A percentile compares a stretch with the other conserved stretches of the same genome.
phyloP scores from a whole-genome alignment of 2,113 vertebrate species.

The Leptodactylus fuscus region DNA sequence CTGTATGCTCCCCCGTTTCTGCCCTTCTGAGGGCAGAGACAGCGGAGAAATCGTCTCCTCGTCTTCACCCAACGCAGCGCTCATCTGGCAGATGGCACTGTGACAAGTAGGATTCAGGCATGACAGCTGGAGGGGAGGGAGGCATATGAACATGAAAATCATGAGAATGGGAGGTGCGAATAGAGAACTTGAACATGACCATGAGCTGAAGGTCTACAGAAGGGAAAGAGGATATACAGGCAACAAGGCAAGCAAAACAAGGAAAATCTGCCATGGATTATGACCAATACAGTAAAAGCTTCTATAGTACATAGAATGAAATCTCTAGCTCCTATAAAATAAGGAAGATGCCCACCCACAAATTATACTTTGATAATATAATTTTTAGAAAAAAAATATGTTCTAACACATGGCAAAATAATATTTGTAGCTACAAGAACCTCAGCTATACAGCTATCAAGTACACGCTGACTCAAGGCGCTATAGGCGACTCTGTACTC shows the following conservation, averaged over 20 bases:
- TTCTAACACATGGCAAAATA: neutral
- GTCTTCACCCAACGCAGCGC: neutral
- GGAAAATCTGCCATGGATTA: neutral
- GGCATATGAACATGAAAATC: slow-evolving; percentile 2
- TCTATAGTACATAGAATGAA: neutral
- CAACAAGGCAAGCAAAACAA: neutral
- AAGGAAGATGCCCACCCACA: neutral
- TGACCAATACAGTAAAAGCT: neutral
- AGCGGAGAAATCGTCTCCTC: neutral
- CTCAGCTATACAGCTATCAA: neutral
- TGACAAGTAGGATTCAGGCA: neutral
- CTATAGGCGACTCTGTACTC: neutral
- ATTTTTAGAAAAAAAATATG: neutral
- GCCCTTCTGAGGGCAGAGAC: neutral
- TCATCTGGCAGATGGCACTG: slow-evolving; percentile 37
- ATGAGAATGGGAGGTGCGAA: neutral
- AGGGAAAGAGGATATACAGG: neutral
- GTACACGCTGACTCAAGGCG: neutral
- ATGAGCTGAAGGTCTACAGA: slow-evolving; percentile 19
- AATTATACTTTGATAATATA: neutral
- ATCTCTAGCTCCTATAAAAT: neutral
- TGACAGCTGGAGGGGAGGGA: slow-evolving; percentile 46
- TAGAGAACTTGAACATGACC: neutral
- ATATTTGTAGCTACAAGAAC: neutral
- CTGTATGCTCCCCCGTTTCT: too few species aligned